A percentile compares a stretch with the other conserved stretches of the same genome.
phyloP scores from a whole-genome alignment of 2,888 invertebrate genomes.

The Scelioninae gen. 2 region DNA sequence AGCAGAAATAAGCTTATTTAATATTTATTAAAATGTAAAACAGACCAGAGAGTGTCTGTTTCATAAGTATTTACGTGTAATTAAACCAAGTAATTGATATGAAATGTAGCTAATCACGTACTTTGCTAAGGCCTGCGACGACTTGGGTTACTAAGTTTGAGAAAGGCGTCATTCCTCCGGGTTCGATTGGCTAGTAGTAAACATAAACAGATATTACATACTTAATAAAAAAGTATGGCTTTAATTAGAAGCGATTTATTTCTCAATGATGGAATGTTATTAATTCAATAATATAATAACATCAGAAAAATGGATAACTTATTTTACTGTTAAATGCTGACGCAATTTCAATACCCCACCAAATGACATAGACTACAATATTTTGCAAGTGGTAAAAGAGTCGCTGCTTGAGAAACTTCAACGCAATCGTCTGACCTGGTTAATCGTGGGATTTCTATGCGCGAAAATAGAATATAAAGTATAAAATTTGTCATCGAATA shows the following conservation, averaged over 20 bases:
- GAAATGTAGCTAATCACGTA: constrained; percentile 59
- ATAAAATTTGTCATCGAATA: constrained; percentile 28
- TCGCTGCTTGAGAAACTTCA: constrained; percentile 42
- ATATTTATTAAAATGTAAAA: constrained; percentile 10
- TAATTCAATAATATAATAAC: constrained; percentile 7
- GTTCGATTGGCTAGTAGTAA: constrained; percentile 66
- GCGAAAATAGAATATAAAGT: constrained; percentile 41
- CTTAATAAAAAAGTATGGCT: no score
- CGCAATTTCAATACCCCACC: constrained; percentile 18
- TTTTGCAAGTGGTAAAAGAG: constrained; percentile 54
- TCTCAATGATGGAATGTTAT: background rate
- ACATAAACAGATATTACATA: background rate
- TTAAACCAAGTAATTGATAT: constrained; percentile 11
- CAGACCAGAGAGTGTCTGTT: no score
- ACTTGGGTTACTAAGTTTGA: constrained; percentile 67
- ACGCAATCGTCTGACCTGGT: constrained; percentile 53
- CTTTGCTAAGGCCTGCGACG: constrained; percentile 69
- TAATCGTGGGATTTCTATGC: constrained; percentile 38
- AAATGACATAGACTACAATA: constrained; percentile 28
- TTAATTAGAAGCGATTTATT: background rate
- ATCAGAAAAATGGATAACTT: constrained; percentile 16
- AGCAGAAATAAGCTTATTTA: constrained; percentile 7
- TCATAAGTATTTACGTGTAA: background rate
- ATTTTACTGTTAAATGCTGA: constrained; percentile 25
- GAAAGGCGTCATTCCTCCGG: constrained; percentile 67